Evolutionary conservation across 1,140 invertebrate species (phyloP).

Genomic region (Dryas iulia): DNA sequence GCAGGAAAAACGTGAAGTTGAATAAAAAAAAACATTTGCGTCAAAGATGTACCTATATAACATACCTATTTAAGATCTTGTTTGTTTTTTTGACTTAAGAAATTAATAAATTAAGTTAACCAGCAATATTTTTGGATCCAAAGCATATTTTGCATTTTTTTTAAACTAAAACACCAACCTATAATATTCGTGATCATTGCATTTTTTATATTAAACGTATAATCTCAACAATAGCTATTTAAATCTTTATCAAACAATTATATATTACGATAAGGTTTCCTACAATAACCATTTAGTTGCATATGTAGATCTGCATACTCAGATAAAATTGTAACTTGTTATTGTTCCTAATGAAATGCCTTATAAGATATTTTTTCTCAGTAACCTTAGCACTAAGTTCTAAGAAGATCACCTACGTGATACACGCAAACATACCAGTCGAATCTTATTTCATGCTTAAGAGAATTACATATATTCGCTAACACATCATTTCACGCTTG

Average conservation of each 20-base stretch:
- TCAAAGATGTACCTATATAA: too few species aligned
- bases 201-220: neutral
- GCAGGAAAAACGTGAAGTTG: too few species aligned
- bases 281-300: neutral
- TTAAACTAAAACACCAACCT: too few species aligned
- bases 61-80: too few species aligned
- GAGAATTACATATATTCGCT: too few species aligned
- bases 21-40: too few species aligned
- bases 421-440: neutral
- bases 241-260: neutral
- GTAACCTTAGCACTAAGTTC: neutral
- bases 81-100: too few species aligned
- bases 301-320: neutral
- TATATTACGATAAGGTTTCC: neutral
- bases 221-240: neutral
- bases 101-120: too few species aligned
- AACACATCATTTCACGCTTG: too few species aligned
- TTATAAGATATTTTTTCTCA: neutral
- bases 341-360: neutral
- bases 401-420: neutral
- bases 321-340: neutral
- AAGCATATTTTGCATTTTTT: too few species aligned
- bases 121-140: too few species aligned
- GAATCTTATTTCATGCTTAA: too few species aligned
- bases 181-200: neutral